phyloP scores from a whole-genome alignment of 1,140 invertebrate genomes.

The Drosophila littoralis region DNA sequence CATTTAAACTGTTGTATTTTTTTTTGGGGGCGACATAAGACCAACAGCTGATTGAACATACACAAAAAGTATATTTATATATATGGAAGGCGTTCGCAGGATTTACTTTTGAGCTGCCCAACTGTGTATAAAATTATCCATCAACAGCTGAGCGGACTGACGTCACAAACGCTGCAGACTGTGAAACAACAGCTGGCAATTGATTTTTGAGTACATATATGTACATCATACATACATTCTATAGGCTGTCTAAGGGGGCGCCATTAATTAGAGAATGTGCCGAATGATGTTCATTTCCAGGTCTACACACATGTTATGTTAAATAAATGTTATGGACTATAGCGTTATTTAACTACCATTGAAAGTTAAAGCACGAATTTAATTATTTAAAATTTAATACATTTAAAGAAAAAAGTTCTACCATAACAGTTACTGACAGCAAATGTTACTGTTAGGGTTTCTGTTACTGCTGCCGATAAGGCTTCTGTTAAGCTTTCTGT shows the following conservation, averaged over 20 bases:
- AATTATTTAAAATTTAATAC: too few species aligned
- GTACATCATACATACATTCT: background rate
- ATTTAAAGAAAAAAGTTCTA: too few species aligned
- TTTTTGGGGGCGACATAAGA: conserved; percentile 23
- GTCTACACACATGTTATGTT: background rate
- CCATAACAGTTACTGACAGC: too few species aligned
- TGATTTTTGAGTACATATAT: conserved; percentile 6
- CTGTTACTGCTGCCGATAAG: too few species aligned
- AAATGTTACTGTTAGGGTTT: background rate
- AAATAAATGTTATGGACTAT: background rate
- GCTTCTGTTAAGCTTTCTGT: too few species aligned
- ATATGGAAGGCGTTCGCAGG: conserved; percentile 24
- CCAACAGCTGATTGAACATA: conserved; percentile 48
- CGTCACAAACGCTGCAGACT: conserved; percentile 17
- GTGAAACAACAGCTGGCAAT: conserved; percentile 38
- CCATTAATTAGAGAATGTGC: background rate
- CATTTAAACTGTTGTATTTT: background rate
- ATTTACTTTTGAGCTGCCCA: conserved; percentile 5
- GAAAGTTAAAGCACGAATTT: too few species aligned
- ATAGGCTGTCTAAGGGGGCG: background rate
- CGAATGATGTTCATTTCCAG: conserved; percentile 6
- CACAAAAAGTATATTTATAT: background rate
- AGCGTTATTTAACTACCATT: too few species aligned
- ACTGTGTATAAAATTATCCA: conserved; percentile 30
- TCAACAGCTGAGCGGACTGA: conserved; percentile 47